Evolutionary conservation across 2,888 invertebrate species (phyloP), one percentile per base, ranked within the genome.

Genomic region (Scaptomyza polygonia): DNA sequence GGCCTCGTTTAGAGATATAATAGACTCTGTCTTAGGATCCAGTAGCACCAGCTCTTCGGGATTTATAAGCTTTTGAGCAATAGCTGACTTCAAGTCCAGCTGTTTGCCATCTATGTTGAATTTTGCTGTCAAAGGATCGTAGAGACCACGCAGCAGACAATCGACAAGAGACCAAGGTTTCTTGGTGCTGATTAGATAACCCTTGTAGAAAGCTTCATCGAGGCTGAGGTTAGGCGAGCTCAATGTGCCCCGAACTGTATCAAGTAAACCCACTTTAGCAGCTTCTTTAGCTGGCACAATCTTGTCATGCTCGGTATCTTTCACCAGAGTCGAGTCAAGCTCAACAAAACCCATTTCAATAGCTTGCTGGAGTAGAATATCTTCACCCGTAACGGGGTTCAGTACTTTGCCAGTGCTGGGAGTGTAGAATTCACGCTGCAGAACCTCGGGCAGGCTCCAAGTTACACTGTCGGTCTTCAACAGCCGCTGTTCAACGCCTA

Each of bases 151-250:
- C 27, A 96, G 95, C 56, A 97, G 92, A 12, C 96, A 96, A 92
- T 97, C 96, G 90, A 96, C 96, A 64, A 97, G 92, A 0, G 96
- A 95, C 94, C 96, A 94, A 0, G 97, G 97, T 85, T 96, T 95
- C 56, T 94, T 94, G 30, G 96, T 95, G 83, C 95, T 96, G 30
- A 97, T 92, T 42, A 97, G 93, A 88, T 96, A 96, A 7, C 97
- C 97, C 89, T 96, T 96, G 52, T 95, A 94, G 78, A 95, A 94
- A 3, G 97, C 97, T 79, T 96, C 94, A 90, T 96, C 95, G 40
- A 97, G 92, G 54, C 95, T 94, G 88, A 96, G 93, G 68, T 93
- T 91, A 0, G 96, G 96, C 68, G 93, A 93, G 1, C 94, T 94
- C 27, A 97, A 91, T 25, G 95, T 90, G 40, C 96, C 97, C 72